These are phyloP conservation scores for Plodia interpunctella DNA, from an alignment of 1,140 invertebrate genomes.

Conservation along the genomic window DNA sequence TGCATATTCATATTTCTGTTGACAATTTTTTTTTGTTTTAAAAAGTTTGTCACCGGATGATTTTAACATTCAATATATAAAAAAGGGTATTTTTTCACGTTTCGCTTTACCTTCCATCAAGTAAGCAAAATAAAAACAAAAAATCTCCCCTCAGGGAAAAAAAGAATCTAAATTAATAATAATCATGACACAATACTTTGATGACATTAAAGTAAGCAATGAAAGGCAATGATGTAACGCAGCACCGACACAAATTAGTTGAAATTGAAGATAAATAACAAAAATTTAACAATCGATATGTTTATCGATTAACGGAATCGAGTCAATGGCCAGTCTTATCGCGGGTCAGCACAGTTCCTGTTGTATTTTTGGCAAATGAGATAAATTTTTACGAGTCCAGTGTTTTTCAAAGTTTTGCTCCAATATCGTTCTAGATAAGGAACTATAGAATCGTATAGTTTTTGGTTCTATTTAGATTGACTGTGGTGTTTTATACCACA, in stretches of 20 bases:
- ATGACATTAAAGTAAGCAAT: background rate
- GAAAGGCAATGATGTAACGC: constrained; percentile 15
- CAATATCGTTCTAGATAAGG: background rate
- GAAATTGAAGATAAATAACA: constrained; percentile 15
- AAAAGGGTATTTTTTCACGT: background rate
- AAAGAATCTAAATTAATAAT: background rate
- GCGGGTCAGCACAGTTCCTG: constrained; percentile 22
- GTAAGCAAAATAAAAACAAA: no score
- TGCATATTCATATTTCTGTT: background rate
- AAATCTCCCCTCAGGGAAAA: background rate
- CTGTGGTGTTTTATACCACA: no score
- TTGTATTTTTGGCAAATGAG: constrained; percentile 6
- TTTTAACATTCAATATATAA: background rate
- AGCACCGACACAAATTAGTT: constrained; percentile 13
- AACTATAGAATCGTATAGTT: no score
- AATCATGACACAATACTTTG: background rate
- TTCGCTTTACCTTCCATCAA: no score
- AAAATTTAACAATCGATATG: constrained; percentile 26
- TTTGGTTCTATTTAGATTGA: no score
- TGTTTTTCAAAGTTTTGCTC: constrained; percentile 1
- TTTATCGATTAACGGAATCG: constrained; percentile 14
- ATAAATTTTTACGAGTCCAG: constrained; percentile 2
- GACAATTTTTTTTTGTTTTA: no score
- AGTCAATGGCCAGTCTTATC: constrained; percentile 31
- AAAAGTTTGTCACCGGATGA: no score